A percentile compares a stretch with the other conserved stretches of the same genome.
These are phyloP conservation scores for Aricia artaxerxes DNA, from an alignment of 2,888 invertebrate genomes.

Conservation along the genomic window DNA sequence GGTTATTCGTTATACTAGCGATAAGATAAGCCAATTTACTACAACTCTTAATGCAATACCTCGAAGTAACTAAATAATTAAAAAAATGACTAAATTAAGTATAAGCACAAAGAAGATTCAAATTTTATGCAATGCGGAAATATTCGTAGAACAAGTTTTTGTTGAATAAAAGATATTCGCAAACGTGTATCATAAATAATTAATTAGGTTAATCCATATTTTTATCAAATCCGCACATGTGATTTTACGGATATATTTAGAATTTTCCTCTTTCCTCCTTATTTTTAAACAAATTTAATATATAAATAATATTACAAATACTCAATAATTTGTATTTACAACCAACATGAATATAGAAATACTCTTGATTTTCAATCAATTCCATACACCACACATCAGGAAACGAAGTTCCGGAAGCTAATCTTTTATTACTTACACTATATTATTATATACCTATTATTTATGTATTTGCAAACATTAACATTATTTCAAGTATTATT, in stretches of 20 bases:
- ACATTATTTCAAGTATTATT: background rate
- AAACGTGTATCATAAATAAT: constrained; percentile 17
- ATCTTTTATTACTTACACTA: background rate
- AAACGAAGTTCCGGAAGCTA: background rate
- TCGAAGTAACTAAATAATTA: background rate
- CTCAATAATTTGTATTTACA: too few relatives aligned
- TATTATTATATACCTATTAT: background rate
- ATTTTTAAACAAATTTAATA: too few relatives aligned
- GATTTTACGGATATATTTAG: background rate
- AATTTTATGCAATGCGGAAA: constrained; percentile 15
- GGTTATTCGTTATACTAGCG: background rate
- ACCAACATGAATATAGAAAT: background rate
- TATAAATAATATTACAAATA: too few relatives aligned
- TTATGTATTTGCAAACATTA: background rate
- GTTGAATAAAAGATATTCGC: constrained; percentile 22
- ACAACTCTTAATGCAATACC: background rate
- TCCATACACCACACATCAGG: background rate
- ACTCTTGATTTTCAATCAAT: background rate
- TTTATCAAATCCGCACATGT: constrained; percentile 10
- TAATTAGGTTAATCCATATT: constrained; percentile 11
- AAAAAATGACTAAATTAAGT: background rate
- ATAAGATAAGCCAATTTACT: background rate
- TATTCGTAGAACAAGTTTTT: constrained; percentile 3
- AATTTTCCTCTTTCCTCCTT: too few relatives aligned
- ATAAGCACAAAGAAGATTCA: background rate